Conservation (phyloP, 2,888 invertebrate species). For the Diloba caeruleocephala region DNA sequence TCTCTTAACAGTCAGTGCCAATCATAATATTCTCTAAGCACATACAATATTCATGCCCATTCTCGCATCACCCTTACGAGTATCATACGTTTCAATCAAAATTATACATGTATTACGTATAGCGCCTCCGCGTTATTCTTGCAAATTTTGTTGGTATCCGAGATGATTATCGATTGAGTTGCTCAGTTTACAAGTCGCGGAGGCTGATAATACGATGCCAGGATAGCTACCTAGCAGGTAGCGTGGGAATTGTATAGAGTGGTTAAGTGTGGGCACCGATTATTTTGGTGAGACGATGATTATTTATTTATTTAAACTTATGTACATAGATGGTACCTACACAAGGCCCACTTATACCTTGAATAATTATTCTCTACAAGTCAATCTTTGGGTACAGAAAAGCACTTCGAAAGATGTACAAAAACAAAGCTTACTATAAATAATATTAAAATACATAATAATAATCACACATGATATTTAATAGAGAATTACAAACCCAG, state of each 20-base stretch:
- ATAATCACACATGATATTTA: no score
- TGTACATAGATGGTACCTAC: no score
- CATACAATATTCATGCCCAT: slow-evolving; percentile 46
- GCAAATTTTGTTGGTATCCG: slow-evolving; percentile 61
- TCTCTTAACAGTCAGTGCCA: slow-evolving; percentile 39
- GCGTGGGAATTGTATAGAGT: slow-evolving; percentile 48
- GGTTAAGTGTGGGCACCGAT: slow-evolving; percentile 37
- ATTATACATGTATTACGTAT: slow-evolving; percentile 50
- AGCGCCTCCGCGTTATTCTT: slow-evolving; percentile 36
- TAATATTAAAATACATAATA: no score
- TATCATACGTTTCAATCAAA: slow-evolving; percentile 59
- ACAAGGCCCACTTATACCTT: no score
- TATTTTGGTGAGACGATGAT: slow-evolving; percentile 56
- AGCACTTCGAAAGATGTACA: no score
- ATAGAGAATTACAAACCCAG: no score
- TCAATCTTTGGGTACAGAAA: no score
- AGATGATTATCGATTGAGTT: slow-evolving; percentile 86
- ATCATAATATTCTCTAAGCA: slow-evolving; percentile 49
- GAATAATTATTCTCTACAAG: no score
- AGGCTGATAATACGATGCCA: slow-evolving; percentile 81
- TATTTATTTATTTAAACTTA: no score
- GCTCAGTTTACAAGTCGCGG: slow-evolving; percentile 86
- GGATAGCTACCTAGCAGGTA: slow-evolving; percentile 70
- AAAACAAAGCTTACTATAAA: no score
- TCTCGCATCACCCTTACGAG: slow-evolving; percentile 41